Evolutionary conservation across 35 echinoderm and acorn worm species (phyloP).

Genomic region (Holothuria glaberrima): DNA sequence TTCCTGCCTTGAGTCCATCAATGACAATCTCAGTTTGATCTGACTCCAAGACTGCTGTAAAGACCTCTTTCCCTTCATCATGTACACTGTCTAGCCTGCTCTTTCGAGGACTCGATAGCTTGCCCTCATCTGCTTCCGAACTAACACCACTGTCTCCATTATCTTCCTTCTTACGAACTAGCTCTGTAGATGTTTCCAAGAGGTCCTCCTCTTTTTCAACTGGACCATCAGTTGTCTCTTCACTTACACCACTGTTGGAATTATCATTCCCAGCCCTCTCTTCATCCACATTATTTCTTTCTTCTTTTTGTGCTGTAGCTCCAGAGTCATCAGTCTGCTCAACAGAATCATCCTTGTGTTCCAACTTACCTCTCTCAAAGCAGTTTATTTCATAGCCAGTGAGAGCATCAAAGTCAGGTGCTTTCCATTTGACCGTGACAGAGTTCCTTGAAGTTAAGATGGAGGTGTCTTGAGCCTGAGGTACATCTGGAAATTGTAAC

Average conservation of each 20-base stretch:
- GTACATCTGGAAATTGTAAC: not conserved
- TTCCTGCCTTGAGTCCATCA: not conserved
- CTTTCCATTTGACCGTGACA: slow-evolving; percentile 28
- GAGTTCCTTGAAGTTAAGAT: not conserved
- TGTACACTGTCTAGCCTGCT: not conserved
- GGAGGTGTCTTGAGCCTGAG: slow-evolving; percentile 15
- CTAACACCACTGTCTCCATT: slow-evolving; percentile 55
- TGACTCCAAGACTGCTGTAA: slow-evolving; percentile 28
- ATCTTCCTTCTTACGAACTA: slow-evolving; percentile 45
- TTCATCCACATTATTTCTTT: not conserved
- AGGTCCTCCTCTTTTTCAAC: not conserved
- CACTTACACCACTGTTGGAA: no score
- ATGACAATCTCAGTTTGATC: not conserved
- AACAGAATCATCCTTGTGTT: slow-evolving; percentile 21
- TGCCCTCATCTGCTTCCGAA: slow-evolving; percentile 39
- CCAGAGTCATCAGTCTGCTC: slow-evolving; percentile 9
- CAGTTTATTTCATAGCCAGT: slow-evolving; percentile 52
- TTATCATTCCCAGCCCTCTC: not conserved
- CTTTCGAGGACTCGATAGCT: slow-evolving; percentile 19
- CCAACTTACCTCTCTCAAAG: slow-evolving; percentile 48
- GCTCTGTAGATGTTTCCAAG: not conserved
- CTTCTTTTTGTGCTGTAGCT: not conserved
- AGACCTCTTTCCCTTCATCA: not conserved
- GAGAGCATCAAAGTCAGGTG: slow-evolving; percentile 27
- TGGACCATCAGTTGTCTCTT: not conserved